Evolutionary conservation across 2,888 invertebrate species (phyloP), one percentile per base, ranked within the genome.

Genomic region (Scelioninae gen. 1): DNA sequence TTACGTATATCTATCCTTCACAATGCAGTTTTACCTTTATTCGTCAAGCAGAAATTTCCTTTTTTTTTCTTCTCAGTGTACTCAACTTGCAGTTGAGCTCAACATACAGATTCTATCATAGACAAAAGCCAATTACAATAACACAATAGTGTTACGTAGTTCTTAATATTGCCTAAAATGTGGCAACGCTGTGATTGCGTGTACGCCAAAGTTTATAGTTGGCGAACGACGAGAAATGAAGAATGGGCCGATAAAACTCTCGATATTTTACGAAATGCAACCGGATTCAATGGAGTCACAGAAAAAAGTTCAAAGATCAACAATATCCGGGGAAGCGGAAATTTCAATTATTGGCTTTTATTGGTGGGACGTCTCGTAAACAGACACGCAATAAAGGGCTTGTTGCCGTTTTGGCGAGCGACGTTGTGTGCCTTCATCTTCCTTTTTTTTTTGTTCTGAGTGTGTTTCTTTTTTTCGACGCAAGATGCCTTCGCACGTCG

Each of bases 211-310:
- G 29, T 83, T 79, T 76, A 71, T 53, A 76, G 68, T 77, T 68
- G 38, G 45, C 68, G 77, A 31, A 76, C 45, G 53, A 81, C 60
- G 72, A 60, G 60, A 66, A 62, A 68, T 72, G 76, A 75, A 68
- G 77, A 80, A 72, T 72, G 34, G 63, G 16, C 75, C 72, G 82
- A 78, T 83, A 71, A 65, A 78, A 80, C 74, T 76, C 76, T 76
- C 63, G 74, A 83, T 83, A 80, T 83, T 83, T 83, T 80, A 83
- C 80, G 65, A 77, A 76, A 80, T 80, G 75, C 79, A 80, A 75
- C 72, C 72, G 68, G 82, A 82, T 82, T 72, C 76, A 72, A 78
- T 38, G 74, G 77, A 69, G 79, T 72, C 65, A 60, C 40, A 60
- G 65, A 77, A 83, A 79, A 74, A 82, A 75, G 82, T 78, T 69